Conservation (phyloP, 2,888 invertebrate genomes). For the Oligia fasciuncula region DNA sequence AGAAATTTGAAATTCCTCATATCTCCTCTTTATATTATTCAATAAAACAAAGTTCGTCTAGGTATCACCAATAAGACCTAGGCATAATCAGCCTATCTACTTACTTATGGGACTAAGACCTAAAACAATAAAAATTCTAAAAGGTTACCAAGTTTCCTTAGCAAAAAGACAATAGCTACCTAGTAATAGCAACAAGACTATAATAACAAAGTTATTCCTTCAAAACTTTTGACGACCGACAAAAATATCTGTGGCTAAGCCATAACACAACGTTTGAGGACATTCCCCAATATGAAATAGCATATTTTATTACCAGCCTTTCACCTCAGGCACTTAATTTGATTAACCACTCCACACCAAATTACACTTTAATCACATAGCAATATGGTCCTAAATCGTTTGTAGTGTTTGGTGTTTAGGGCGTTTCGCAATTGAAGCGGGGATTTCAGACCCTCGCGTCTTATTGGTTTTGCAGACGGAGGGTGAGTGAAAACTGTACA, state of each 20-base stretch:
- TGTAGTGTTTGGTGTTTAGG: conserved; percentile 72
- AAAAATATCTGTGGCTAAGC: conserved; percentile 67
- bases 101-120: too few relatives aligned
- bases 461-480: conserved; percentile 87
- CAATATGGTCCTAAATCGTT: conserved; percentile 68
- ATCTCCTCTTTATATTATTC: too few relatives aligned
- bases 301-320: conserved; percentile 77
- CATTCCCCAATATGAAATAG: conserved; percentile 70
- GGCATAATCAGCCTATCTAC: too few relatives aligned
- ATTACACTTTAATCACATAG: conserved; percentile 27
- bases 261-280: conserved; percentile 71
- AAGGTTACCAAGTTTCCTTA: background rate
- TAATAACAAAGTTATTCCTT: conserved; percentile 23
- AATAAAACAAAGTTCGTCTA: background rate
- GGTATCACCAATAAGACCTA: background rate
- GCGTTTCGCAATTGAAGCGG: conserved; percentile 78
- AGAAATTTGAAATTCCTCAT: too few relatives aligned
- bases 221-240: conserved; percentile 65
- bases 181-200: background rate
- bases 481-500: conserved; percentile 81
- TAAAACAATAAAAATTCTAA: too few relatives aligned
- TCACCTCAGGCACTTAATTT: conserved; percentile 77
- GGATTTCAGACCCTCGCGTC: conserved; percentile 83
- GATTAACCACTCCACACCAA: conserved; percentile 59
- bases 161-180: background rate